phyloP scores from a whole-genome alignment of 2,888 invertebrate species.

The Ryuthela nishihirai region DNA sequence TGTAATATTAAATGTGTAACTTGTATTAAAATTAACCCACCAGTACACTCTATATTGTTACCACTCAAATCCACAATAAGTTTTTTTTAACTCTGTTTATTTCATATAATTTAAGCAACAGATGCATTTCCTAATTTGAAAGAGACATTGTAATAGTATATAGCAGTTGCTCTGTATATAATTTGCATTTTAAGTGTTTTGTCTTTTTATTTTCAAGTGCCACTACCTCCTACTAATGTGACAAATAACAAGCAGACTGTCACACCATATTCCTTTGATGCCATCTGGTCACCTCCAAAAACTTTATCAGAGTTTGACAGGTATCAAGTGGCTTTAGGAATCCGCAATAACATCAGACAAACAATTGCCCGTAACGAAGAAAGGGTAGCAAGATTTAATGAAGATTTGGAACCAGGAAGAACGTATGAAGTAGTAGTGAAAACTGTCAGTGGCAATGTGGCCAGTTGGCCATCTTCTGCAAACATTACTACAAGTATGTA shows the following conservation, averaged over 20 bases:
- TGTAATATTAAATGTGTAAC: too few species aligned
- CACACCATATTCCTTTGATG: constrained; percentile 72
- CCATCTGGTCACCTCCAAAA: constrained; percentile 80
- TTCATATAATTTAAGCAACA: too few species aligned
- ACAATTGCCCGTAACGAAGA: constrained; percentile 46
- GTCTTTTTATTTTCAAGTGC: constrained; percentile 57
- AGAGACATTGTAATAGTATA: too few species aligned
- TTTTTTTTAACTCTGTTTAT: too few species aligned
- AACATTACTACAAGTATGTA: constrained; percentile 73
- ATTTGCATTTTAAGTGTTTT: too few species aligned
- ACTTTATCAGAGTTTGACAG: constrained; percentile 82
- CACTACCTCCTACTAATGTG: constrained; percentile 77
- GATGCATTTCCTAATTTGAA: too few species aligned
- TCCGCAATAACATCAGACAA: constrained; percentile 48
- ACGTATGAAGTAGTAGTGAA: constrained; percentile 87
- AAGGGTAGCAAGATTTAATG: constrained; percentile 62
- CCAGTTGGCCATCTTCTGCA: constrained; percentile 83
- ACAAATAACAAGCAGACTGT: constrained; percentile 69
- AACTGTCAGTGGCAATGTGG: constrained; percentile 89
- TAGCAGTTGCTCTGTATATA: too few species aligned
- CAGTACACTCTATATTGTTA: too few species aligned
- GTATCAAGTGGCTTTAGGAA: constrained; percentile 76
- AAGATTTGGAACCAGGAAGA: constrained; percentile 79
- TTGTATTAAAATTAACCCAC: too few species aligned
- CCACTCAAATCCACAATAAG: too few species aligned